Conservation (phyloP, 2,113 vertebrate genomes). For the Brevimyrus niger region DNA sequence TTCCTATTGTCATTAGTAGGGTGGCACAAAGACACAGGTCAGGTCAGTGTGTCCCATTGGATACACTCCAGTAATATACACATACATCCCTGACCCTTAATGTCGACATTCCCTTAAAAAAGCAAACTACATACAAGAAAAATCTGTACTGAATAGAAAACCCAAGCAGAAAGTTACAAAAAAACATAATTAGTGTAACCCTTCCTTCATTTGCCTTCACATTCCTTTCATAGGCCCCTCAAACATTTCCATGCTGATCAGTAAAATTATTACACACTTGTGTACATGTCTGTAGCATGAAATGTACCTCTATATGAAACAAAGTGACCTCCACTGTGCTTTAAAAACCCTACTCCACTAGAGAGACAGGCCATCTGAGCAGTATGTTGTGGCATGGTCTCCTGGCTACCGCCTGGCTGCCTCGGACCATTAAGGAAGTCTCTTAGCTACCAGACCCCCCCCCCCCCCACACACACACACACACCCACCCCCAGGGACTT, state of each 20-base stretch:
- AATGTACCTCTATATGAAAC: background rate
- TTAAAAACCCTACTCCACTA: background rate
- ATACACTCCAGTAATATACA: background rate
- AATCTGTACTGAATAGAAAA: background rate
- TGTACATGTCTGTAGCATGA: background rate
- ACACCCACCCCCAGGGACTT: too few relatives aligned
- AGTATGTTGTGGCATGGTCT: background rate
- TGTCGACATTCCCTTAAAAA: background rate
- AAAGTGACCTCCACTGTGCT: background rate
- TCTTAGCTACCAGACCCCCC: background rate
- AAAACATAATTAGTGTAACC: background rate
- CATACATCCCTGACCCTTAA: background rate
- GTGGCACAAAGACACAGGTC: background rate
- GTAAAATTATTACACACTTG: background rate
- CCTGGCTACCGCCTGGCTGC: background rate
- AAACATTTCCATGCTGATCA: background rate
- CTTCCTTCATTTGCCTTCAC: background rate
- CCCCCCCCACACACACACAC: too few relatives aligned
- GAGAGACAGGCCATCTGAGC: background rate
- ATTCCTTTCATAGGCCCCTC: background rate
- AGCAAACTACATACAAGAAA: background rate
- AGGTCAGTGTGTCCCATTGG: background rate
- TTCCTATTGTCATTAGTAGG: background rate
- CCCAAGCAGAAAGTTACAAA: background rate
- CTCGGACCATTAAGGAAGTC: background rate